Evolutionary conservation across 1,140 invertebrate species (phyloP).

Genomic region (Hypothenemus hampei): DNA sequence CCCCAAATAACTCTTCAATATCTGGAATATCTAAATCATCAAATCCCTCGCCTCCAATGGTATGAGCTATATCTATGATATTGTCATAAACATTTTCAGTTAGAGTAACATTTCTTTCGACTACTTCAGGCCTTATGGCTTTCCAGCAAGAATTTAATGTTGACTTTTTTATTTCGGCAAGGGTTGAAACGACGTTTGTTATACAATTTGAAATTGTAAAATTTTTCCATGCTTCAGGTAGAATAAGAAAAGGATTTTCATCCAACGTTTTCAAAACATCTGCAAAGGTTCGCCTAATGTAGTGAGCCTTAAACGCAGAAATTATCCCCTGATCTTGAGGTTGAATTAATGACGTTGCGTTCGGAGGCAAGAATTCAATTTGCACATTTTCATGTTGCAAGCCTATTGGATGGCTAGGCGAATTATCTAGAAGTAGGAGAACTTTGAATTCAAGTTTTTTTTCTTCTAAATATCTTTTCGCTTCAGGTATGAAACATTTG

Average conservation of each 20-base stretch:
- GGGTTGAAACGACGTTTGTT: background rate
- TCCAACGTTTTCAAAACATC: background rate
- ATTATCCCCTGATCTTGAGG: background rate
- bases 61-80: background rate
- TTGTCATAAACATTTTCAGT: background rate
- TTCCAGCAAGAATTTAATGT: background rate
- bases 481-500: no score
- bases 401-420: background rate
- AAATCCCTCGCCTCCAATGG: no score
- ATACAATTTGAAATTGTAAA: background rate
- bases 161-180: background rate
- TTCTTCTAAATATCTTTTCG: no score
- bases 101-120: no score
- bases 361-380: background rate
- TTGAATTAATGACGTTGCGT: background rate
- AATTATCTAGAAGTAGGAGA: background rate
- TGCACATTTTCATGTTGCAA: background rate
- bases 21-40: background rate
- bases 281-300: background rate
- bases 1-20: background rate
- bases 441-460: background rate
- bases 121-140: background rate
- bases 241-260: background rate
- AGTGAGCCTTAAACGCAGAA: background rate
- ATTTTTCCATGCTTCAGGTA: background rate